Conservation (phyloP, 92 coral and sea anemone genomes). For the Blastomussa wellsi region DNA sequence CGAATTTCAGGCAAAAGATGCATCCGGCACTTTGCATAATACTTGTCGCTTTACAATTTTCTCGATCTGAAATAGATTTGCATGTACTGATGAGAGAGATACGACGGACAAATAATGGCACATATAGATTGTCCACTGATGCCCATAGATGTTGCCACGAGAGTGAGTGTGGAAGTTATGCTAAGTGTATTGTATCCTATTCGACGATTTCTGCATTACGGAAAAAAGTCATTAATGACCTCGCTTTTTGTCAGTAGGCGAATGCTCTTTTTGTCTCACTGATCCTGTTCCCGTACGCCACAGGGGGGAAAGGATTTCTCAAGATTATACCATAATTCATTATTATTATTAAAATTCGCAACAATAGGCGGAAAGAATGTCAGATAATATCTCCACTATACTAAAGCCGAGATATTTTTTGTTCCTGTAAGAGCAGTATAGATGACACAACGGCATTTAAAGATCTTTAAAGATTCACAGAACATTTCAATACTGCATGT, state of each 20-base stretch:
- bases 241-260: neutral
- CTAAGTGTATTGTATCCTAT: neutral
- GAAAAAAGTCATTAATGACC: neutral
- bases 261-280: neutral
- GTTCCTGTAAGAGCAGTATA: neutral
- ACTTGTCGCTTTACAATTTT: neutral
- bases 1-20: neutral
- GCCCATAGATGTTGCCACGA: neutral
- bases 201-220: neutral
- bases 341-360: neutral
- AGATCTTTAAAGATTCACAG: no score
- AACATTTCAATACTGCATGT: neutral
- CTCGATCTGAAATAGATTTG: neutral
- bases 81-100: neutral
- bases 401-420: neutral
- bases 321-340: neutral
- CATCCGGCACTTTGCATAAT: no score
- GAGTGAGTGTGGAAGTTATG: neutral
- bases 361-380: neutral
- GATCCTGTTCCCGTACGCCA: neutral
- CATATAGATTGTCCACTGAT: neutral
- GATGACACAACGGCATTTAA: neutral
- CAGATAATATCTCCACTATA: neutral
- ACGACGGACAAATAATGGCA: neutral
- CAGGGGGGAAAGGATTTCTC: neutral